Conservation (phyloP, 1,140 invertebrate genomes). For the Eriosoma lanigerum region DNA sequence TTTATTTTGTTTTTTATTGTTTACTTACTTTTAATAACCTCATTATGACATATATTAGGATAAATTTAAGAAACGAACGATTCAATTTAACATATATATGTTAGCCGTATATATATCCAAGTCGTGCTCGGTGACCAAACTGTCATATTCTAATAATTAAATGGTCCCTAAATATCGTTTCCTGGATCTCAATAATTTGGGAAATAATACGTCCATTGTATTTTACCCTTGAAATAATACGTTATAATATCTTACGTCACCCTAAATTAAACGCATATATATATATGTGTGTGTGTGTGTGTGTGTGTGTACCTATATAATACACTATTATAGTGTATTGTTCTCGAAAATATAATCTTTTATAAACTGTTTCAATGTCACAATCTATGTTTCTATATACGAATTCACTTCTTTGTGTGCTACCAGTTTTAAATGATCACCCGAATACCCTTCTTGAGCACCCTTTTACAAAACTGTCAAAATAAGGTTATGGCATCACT, state of each 20-base stretch:
- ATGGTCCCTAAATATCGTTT: neutral
- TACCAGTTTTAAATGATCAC: neutral
- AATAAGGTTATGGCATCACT: neutral
- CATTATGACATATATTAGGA: too few relatives aligned
- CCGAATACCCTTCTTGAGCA: slow-evolving; percentile 3
- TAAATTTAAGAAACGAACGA: too few relatives aligned
- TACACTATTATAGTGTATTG: too few relatives aligned
- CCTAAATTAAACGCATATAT: neutral
- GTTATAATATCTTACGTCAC: too few relatives aligned
- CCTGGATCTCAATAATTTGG: neutral
- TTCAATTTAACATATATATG: too few relatives aligned
- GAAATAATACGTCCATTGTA: neutral
- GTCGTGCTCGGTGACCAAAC: neutral
- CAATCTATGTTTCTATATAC: too few relatives aligned
- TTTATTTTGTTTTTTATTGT: too few relatives aligned
- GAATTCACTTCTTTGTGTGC: neutral
- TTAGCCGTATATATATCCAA: neutral
- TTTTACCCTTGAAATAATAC: too few relatives aligned
- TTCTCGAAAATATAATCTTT: too few relatives aligned
- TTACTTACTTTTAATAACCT: too few relatives aligned
- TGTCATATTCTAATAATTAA: neutral
- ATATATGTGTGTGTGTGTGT: neutral
- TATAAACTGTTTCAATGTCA: too few relatives aligned
- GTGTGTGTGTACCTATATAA: neutral
- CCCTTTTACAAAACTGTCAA: slow-evolving; percentile 3